A percentile compares a stretch with the other conserved stretches of the same genome.
Evolutionary conservation across 2,113 vertebrate genomes (phyloP).

Genomic region (Telmatochromis brichardi): DNA sequence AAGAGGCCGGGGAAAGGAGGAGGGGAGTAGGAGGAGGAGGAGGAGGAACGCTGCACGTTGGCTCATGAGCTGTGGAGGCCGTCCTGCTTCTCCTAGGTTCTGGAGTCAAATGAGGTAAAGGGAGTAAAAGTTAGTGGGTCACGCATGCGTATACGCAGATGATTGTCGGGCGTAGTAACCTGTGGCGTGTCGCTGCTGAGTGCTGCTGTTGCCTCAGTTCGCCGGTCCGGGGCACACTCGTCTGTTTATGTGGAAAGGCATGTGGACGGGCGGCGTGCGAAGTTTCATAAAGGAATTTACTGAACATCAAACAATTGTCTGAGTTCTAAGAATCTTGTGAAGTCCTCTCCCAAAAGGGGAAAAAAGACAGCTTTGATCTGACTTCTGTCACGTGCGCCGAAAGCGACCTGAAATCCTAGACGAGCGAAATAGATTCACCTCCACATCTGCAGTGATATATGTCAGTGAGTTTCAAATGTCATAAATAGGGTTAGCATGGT

Average conservation of each 20-base stretch:
- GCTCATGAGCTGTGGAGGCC: slow-evolving; percentile 42
- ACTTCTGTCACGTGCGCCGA: not conserved
- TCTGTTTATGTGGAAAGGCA: slow-evolving; percentile 24
- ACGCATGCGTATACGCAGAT: slow-evolving; percentile 46
- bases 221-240: slow-evolving; percentile 12
- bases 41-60: slow-evolving; percentile 37
- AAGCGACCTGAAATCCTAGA: not conserved
- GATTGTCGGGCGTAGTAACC: slow-evolving; percentile 55
- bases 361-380: not conserved
- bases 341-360: not conserved
- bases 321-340: not conserved
- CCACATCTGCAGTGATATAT: not conserved
- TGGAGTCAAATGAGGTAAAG: slow-evolving; percentile 74
- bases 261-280: not conserved
- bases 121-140: slow-evolving; percentile 75
- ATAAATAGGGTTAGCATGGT: not conserved
- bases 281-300: not conserved
- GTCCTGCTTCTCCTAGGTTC: slow-evolving; percentile 58
- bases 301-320: not conserved
- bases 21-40: slow-evolving; percentile 3
- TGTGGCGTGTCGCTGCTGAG: slow-evolving; percentile 23
- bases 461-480: not conserved
- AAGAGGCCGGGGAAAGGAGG: slow-evolving; percentile 41
- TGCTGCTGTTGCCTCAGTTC: slow-evolving; percentile 13
- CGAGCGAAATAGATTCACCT: not conserved